phyloP scores from a whole-genome alignment of 2,113 vertebrate genomes.

The Danio rerio region DNA sequence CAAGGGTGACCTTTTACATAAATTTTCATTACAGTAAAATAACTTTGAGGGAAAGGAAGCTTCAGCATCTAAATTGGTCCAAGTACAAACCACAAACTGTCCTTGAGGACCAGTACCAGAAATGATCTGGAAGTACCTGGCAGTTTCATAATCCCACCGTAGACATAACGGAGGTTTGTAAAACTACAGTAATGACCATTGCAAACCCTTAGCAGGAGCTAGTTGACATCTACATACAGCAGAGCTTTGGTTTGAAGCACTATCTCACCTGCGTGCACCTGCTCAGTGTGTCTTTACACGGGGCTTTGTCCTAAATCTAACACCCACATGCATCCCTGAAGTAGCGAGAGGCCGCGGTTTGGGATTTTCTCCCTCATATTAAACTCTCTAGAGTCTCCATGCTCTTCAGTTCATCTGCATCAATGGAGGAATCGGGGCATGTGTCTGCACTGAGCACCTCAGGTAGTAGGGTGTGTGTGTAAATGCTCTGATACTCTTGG shows the following conservation, averaged over 20 bases:
- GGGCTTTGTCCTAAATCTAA: constrained; percentile 12
- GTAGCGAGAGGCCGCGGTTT: neutral
- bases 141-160: neutral
- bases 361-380: constrained; percentile 65
- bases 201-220: neutral
- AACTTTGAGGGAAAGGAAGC: neutral
- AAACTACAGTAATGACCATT: constrained; percentile 3
- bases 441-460: constrained; percentile 29
- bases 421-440: constrained; percentile 6
- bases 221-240: neutral
- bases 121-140: neutral
- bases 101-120: neutral
- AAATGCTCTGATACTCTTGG: constrained; percentile 79
- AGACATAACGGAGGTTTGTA: neutral
- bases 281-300: neutral
- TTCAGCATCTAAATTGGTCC: constrained; percentile 23
- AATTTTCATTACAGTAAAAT: neutral
- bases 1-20: neutral
- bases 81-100: constrained; percentile 3
- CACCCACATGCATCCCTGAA: neutral
- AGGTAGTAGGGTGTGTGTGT: constrained; percentile 54
- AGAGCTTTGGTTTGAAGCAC: constrained; percentile 27
- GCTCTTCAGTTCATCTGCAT: constrained; percentile 73
- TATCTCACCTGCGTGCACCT: neutral
- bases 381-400: constrained; percentile 77